These are phyloP conservation scores for Penaeus monodon DNA, from an alignment of 2,888 invertebrate genomes.

Conservation along the genomic window DNA sequence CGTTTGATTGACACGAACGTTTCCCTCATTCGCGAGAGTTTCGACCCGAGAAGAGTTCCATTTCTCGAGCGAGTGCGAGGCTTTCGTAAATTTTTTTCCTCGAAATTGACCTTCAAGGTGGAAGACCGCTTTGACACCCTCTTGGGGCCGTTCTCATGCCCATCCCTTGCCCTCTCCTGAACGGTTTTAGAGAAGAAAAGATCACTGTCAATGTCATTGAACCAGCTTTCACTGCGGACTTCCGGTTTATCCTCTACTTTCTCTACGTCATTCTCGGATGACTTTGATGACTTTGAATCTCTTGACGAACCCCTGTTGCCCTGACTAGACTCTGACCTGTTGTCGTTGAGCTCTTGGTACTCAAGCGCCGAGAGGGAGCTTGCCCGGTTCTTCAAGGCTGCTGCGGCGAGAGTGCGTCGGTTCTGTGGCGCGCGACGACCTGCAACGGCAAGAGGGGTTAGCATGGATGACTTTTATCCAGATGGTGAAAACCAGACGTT, in stretches of 20 bases:
- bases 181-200: constrained; percentile 50
- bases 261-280: constrained; percentile 37
- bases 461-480: too few species aligned
- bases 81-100: constrained; percentile 11
- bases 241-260: constrained; percentile 8
- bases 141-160: not conserved
- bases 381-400: constrained; percentile 60
- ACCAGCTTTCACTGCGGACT: constrained; percentile 20
- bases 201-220: constrained; percentile 61
- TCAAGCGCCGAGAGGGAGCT: constrained; percentile 63
- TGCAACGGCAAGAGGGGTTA: constrained; percentile 18
- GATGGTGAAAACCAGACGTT: too few species aligned
- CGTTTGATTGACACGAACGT: constrained; percentile 47
- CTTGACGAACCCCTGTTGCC: constrained; percentile 35
- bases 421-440: constrained; percentile 62
- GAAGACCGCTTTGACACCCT: constrained; percentile 18
- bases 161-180: constrained; percentile 17
- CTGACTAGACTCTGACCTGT: constrained; percentile 62
- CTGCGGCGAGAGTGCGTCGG: constrained; percentile 23
- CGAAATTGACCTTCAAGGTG: constrained; percentile 20
- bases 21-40: constrained; percentile 46
- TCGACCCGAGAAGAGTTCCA: constrained; percentile 21
- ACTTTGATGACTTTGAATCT: constrained; percentile 35
- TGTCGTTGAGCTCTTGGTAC: constrained; percentile 48
- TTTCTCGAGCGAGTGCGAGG: constrained; percentile 31